phyloP scores from a whole-genome alignment of 2,888 invertebrate genomes.

The Papilio elwesi region DNA sequence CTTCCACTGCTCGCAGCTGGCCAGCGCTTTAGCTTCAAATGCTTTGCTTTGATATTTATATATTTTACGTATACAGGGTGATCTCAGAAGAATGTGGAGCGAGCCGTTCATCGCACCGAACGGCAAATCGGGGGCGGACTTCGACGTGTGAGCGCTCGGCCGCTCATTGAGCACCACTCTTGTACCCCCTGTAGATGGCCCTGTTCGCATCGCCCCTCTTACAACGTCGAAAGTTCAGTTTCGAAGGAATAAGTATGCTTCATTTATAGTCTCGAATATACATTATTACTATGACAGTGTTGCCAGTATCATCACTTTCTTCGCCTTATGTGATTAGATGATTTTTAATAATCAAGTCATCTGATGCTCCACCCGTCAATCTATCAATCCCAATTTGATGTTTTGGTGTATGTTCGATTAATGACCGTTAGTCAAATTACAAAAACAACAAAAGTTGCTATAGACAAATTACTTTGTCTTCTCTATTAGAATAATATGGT shows the following conservation, averaged over 20 bases:
- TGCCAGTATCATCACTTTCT: background rate
- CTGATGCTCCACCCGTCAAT: too few species aligned
- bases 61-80: slow-evolving; percentile 87
- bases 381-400: too few species aligned
- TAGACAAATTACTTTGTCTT: background rate
- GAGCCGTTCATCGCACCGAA: slow-evolving; percentile 95
- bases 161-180: background rate
- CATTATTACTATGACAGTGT: slow-evolving; percentile 18
- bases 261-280: slow-evolving; percentile 12
- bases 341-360: background rate
- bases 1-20: too few species aligned
- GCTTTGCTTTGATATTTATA: background rate
- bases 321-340: background rate
- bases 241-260: background rate
- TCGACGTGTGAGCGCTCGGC: slow-evolving; percentile 74
- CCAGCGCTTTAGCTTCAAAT: too few species aligned
- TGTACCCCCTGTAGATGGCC: background rate
- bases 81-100: slow-evolving; percentile 98
- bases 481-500: background rate
- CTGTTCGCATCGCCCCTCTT: background rate
- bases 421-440: too few species aligned
- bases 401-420: too few species aligned
- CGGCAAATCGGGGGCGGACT: slow-evolving; percentile 85
- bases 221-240: background rate
- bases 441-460: background rate